Base-by-base conservation (phyloP, 2,888 invertebrate genomes). In the Pelosia muscerda region DNA sequence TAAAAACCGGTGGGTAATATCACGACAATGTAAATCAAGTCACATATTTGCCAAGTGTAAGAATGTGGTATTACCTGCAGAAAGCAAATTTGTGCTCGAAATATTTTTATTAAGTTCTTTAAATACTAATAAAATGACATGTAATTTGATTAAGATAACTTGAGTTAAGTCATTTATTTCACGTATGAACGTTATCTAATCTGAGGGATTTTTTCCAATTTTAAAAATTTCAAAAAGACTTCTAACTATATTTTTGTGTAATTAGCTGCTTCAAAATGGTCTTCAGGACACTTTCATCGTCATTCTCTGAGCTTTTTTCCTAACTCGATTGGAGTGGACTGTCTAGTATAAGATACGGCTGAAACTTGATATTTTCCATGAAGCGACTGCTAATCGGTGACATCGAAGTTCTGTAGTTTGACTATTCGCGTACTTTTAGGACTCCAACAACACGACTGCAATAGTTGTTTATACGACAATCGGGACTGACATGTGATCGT, bases 21-120 rank as follows among this genome's bases (percentile, higher is more conserved):
- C 42, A 56, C 28, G 13, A 59, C 54, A 57, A 65, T 28, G n/a
- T 69, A 65, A 62, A 65, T 57, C 42, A 58, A 53, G 53, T 38
- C 49, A 19, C 31, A 31, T 57, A 60, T 61, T 68, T 61, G 61
- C n/a, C 3, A 61, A 26, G 5, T 54, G 53, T 31, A 57, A 53
- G 23, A 38, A 54, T 60, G 15, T 23, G 63, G 55, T 34, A 54
- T 56, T 31, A 64, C 1, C 42, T 56, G 19, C 23, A 34, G 9
- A 58, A 49, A 31, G 28, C 31, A 54, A 38, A 54, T 49, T 13
- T 5, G n/a, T 58, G 22, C 2, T 19, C 15, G 13, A 54, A 10
- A n/a, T 61, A 55, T 61, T 2, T 10, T 23, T 28, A 5, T 23
- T 34, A 31, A 23, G n/a, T 25, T 9, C 26, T 58, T 23, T 13